A percentile compares a stretch with the other conserved stretches of the same genome.
These are phyloP conservation scores for Oegoconia quadripuncta DNA, from an alignment of 2,888 invertebrate species.

Conservation along the genomic window DNA sequence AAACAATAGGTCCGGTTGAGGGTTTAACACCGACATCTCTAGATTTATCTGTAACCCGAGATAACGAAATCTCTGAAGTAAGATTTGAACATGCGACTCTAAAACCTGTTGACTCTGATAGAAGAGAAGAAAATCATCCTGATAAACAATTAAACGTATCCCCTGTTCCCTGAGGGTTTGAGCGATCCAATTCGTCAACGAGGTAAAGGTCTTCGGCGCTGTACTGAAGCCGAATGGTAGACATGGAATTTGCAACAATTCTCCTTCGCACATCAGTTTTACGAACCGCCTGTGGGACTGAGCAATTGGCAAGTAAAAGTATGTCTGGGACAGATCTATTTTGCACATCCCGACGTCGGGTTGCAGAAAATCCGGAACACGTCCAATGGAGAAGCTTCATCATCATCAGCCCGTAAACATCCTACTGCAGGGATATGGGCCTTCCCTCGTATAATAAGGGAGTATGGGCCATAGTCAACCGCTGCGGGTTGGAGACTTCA, in stretches of 20 bases:
- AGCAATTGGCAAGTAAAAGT: conserved; percentile 22
- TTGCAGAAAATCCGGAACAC: conserved; percentile 26
- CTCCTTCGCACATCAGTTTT: conserved; percentile 17
- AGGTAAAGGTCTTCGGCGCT: conserved; percentile 24
- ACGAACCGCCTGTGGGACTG: conserved; percentile 24
- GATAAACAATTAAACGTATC: conserved; percentile 15
- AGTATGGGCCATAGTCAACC: too few relatives aligned
- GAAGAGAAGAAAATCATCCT: conserved; percentile 21
- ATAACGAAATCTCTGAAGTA: conserved; percentile 4
- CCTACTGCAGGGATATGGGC: conserved; percentile 23
- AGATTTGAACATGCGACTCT: conserved; percentile 8
- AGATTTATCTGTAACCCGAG: conserved; percentile 19
- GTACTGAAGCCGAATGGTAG: conserved; percentile 29
- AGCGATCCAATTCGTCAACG: conserved; percentile 21
- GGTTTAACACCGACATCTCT: conserved; percentile 15
- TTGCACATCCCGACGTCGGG: conserved; percentile 24
- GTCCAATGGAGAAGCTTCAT: conserved; percentile 21
- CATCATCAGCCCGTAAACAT: conserved; percentile 18
- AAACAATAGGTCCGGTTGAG: conserved; percentile 10
- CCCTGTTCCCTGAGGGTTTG: conserved; percentile 14
- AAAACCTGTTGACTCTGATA: conserved; percentile 14
- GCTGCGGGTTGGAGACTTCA: too few relatives aligned
- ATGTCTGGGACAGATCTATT: conserved; percentile 24
- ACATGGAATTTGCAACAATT: conserved; percentile 26
- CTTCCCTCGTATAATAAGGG: too few relatives aligned